Evolutionary conservation across 2,888 invertebrate genomes (phyloP).

Genomic region (Rhingia campestris): DNA sequence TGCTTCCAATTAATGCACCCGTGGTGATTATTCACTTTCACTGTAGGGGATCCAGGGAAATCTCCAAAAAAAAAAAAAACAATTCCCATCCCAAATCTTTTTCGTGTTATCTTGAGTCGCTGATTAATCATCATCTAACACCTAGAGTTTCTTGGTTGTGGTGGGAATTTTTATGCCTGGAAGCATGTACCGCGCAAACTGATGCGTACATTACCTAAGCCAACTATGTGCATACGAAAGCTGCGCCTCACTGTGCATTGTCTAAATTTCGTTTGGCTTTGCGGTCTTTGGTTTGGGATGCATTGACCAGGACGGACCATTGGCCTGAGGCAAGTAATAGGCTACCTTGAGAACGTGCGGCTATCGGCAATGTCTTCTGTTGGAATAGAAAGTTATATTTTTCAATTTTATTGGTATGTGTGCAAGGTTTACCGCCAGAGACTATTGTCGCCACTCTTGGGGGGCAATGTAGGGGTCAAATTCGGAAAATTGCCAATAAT

Average conservation of each 20-base stretch:
- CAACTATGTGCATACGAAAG: neutral
- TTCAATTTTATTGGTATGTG: constrained; percentile 28
- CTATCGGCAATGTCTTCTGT: neutral
- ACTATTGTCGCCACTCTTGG: constrained; percentile 40
- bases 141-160: constrained; percentile 29
- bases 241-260: constrained; percentile 36
- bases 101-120: constrained; percentile 19
- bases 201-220: constrained; percentile 55
- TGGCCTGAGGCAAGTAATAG: constrained; percentile 14
- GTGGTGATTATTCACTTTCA: constrained; percentile 60
- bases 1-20: constrained; percentile 51
- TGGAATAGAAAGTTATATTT: constrained; percentile 53
- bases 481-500: constrained; percentile 32
- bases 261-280: constrained; percentile 36
- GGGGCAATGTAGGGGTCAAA: constrained; percentile 44
- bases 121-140: constrained; percentile 50
- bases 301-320: constrained; percentile 14
- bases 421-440: neutral
- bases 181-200: constrained; percentile 17
- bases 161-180: constrained; percentile 21
- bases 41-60: constrained; percentile 40
- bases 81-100: constrained; percentile 1
- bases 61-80: constrained; percentile 35
- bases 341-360: constrained; percentile 38
- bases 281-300: constrained; percentile 34